Conservation (phyloP, 2,113 vertebrate genomes). For the Cisticola juncidis region DNA sequence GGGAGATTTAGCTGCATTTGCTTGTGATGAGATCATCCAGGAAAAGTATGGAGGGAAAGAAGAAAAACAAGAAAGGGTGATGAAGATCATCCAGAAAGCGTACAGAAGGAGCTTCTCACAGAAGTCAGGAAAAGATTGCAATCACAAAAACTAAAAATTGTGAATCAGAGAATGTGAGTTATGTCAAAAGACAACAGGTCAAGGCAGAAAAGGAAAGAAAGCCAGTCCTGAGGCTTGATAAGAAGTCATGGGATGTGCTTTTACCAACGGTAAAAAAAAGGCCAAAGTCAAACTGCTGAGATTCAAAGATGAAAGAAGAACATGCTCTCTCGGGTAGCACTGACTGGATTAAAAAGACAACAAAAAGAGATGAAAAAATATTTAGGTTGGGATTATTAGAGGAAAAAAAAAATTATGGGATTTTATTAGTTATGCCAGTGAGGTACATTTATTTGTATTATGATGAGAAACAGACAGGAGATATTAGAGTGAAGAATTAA, state of each 20-base stretch:
- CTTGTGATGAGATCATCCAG: neutral
- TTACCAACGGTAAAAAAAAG: neutral
- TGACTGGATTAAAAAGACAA: neutral
- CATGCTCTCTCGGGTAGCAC: neutral
- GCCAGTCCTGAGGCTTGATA: neutral
- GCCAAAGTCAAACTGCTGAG: neutral
- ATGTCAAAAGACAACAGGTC: neutral
- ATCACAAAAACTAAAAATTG: neutral
- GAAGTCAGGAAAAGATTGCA: neutral
- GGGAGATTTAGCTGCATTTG: neutral
- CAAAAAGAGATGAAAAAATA: neutral
- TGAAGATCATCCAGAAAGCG: neutral
- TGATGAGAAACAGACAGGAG: neutral
- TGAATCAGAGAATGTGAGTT: neutral
- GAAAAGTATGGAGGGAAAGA: neutral
- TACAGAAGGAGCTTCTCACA: neutral
- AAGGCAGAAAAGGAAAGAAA: neutral
- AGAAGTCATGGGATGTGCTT: neutral
- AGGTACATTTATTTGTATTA: neutral
- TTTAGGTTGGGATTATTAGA: neutral
- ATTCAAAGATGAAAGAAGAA: neutral
- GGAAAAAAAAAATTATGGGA: fast-evolving
- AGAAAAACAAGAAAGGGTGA: neutral
- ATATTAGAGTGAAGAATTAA: neutral
- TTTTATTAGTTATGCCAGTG: neutral